Evolutionary conservation across 2,113 vertebrate genomes (phyloP).

Genomic region (Nibea coibor): DNA sequence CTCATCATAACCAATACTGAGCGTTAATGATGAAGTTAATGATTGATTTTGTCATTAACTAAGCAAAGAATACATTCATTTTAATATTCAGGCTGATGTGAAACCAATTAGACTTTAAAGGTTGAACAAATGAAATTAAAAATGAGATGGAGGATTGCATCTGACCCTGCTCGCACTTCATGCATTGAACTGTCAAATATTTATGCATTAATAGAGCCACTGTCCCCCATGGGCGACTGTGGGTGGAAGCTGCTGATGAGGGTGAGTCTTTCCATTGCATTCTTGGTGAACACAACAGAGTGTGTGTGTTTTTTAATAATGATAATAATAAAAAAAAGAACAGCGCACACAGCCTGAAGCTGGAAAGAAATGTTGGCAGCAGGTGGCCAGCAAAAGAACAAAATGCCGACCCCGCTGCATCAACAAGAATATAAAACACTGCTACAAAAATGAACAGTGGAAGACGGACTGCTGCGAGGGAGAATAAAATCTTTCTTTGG

Average conservation of each 20-base stretch:
- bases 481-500: not conserved
- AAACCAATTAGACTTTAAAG: not conserved
- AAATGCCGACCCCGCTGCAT: conserved; percentile 28
- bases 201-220: conserved; percentile 16
- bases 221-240: conserved; percentile 1
- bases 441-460: not conserved
- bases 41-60: not conserved
- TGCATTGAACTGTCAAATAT: conserved; percentile 32
- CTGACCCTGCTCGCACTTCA: not conserved
- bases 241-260: conserved; percentile 14
- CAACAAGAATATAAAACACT: conserved; percentile 31
- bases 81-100: no score
- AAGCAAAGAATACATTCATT: not conserved
- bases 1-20: no score
- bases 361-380: conserved; percentile 39
- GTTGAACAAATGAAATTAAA: not conserved
- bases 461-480: conserved; percentile 6
- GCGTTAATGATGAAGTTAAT: no score
- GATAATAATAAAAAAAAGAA: not conserved
- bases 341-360: conserved; percentile 40
- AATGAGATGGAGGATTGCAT: not conserved
- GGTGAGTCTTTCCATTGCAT: not conserved
- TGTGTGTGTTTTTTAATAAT: not conserved
- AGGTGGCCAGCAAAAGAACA: conserved; percentile 35
- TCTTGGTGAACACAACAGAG: conserved; percentile 15